Evolutionary conservation across 2,113 vertebrate genomes (phyloP).

Genomic region (Trochalopteron elliotii): DNA sequence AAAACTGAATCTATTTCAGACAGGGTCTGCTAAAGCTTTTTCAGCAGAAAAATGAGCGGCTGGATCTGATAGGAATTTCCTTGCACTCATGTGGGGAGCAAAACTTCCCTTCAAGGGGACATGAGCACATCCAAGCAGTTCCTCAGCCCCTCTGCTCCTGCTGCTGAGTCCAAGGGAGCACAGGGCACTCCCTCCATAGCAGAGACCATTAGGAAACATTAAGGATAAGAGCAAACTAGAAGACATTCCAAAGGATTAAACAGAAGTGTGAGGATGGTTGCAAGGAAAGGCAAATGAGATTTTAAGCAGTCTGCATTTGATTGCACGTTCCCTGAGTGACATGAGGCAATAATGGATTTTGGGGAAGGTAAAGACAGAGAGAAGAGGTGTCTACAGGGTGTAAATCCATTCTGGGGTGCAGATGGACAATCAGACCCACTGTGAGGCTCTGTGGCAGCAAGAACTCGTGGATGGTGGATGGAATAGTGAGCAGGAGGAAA

Average conservation of each 20-base stretch:
- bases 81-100: fast-evolving
- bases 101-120: background rate
- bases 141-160: background rate
- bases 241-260: background rate
- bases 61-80: background rate
- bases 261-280: background rate
- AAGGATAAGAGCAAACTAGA: background rate
- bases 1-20: background rate
- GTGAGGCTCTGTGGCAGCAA: background rate
- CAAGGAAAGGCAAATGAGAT: background rate
- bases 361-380: background rate
- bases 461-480: background rate
- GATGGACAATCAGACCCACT: background rate
- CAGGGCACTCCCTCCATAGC: fast-evolving
- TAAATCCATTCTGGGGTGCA: background rate
- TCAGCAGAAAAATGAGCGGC: background rate
- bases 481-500: background rate
- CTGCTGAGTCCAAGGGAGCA: background rate
- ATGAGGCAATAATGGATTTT: background rate
- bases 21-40: background rate
- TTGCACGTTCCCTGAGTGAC: background rate
- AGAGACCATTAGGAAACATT: background rate
- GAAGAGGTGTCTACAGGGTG: background rate
- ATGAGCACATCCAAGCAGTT: background rate
- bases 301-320: background rate